These are phyloP conservation scores for Stenopsyche tienmushanensis DNA, from an alignment of 1,140 invertebrate species.

Conservation along the genomic window DNA sequence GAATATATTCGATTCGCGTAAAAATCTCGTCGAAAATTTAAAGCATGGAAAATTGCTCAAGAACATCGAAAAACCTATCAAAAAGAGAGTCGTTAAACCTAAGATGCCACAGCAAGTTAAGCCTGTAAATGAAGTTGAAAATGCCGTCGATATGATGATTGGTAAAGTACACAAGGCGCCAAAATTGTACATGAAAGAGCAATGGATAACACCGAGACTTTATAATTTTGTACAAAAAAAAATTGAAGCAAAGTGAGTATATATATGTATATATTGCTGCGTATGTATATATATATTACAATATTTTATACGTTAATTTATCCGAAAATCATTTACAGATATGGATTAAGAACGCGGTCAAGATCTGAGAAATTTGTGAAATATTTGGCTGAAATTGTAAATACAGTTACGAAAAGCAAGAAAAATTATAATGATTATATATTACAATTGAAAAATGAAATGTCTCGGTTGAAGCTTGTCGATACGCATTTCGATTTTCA, in stretches of 20 bases:
- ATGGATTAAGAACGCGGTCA: too few species aligned
- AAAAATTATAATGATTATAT: constrained; percentile 25
- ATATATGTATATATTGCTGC: too few species aligned
- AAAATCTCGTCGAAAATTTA: background rate
- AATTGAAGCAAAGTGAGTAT: constrained; percentile 29
- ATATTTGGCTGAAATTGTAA: constrained; percentile 30
- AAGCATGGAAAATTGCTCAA: background rate
- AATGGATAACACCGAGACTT: constrained; percentile 35
- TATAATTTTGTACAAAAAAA: constrained; percentile 35
- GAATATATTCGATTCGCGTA: background rate
- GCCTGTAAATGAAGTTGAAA: constrained; percentile 7
- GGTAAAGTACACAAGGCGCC: constrained; percentile 11
- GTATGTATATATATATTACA: background rate
- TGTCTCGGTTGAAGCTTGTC: constrained; percentile 34
- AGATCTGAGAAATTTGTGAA: constrained; percentile 37
- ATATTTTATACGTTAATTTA: constrained; percentile 22
- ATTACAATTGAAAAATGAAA: constrained; percentile 30
- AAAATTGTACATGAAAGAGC: constrained; percentile 36
- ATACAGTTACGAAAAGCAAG: constrained; percentile 24
- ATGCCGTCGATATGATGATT: background rate
- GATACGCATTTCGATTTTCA: constrained; percentile 33
- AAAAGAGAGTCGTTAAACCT: too few species aligned
- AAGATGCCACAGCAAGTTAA: too few species aligned
- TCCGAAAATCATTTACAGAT: too few species aligned
- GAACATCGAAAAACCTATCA: constrained; percentile 5